Evolutionary conservation across 30 jellyfish, hydroid and myxozoan genomes (phyloP).

Genomic region (Cassiopea xamachana): DNA sequence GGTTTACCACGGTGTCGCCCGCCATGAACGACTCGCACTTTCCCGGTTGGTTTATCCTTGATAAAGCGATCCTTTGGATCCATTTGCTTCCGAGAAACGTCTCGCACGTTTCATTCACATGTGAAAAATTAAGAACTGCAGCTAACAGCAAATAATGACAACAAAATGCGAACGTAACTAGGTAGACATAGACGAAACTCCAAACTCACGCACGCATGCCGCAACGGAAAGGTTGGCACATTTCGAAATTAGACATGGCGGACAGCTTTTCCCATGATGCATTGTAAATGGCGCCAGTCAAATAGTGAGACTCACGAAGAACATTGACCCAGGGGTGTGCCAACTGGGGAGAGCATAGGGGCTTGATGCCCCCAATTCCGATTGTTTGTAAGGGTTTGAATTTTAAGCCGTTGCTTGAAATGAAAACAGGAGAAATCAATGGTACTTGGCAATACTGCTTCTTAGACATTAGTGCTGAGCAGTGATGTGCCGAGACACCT

Average conservation of each 20-base stretch:
- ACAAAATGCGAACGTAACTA: neutral
- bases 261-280: constrained; percentile 64
- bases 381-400: too few relatives aligned
- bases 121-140: neutral
- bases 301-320: constrained; percentile 50
- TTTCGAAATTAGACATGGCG: constrained; percentile 80
- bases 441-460: too few relatives aligned
- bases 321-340: neutral
- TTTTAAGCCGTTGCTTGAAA: too few relatives aligned
- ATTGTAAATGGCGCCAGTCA: constrained; percentile 45
- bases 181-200: constrained; percentile 17
- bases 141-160: neutral
- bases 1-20: constrained; percentile 76
- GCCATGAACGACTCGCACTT: constrained; percentile 71
- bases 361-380: too few relatives aligned
- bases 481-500: too few relatives aligned
- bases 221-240: constrained; percentile 61
- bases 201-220: constrained; percentile 65
- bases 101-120: constrained; percentile 19
- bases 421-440: too few relatives aligned
- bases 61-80: constrained; percentile 55
- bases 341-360: too few relatives aligned
- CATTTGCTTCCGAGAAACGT: constrained; percentile 18
- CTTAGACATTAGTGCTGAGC: too few relatives aligned
- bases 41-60: constrained; percentile 58